Evolutionary conservation across 2,113 vertebrate genomes (phyloP).

Genomic region (Neotragus pygmaeus): DNA sequence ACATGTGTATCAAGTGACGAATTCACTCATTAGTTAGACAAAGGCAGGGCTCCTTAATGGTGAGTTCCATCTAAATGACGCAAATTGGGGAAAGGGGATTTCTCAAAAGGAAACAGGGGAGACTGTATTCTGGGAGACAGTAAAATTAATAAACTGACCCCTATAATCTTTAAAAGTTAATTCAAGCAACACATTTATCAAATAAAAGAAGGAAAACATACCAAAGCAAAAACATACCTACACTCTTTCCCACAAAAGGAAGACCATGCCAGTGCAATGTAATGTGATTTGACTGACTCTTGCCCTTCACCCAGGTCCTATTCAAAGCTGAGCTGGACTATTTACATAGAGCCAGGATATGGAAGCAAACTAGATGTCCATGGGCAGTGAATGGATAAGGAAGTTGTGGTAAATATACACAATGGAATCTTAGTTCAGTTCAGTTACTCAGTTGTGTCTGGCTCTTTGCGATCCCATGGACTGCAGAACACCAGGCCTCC

Average conservation of each 20-base stretch:
- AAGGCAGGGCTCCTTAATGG: neutral
- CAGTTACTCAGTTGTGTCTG: neutral
- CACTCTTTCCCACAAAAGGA: neutral
- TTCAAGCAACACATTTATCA: neutral
- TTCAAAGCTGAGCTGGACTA: neutral
- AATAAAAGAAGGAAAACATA: neutral
- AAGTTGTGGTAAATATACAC: neutral
- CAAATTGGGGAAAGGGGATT: neutral
- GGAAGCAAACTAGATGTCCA: neutral
- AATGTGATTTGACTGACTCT: neutral
- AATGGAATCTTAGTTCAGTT: neutral
- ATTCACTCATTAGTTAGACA: neutral
- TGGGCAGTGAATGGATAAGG: neutral
- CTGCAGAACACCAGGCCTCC: neutral
- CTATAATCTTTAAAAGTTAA: neutral
- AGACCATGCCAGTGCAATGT: neutral
- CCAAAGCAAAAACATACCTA: neutral
- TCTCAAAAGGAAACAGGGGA: neutral
- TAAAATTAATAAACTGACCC: neutral
- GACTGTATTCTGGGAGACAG: neutral
- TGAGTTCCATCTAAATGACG: neutral
- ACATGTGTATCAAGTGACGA: neutral
- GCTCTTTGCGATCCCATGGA: neutral
- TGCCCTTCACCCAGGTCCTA: neutral
- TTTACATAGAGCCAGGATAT: neutral